Percentiles rank a stretch among this genome's conserved stretches.
phyloP scores from a whole-genome alignment of 2,888 invertebrate species.

The Pogonocherus hispidulus region DNA sequence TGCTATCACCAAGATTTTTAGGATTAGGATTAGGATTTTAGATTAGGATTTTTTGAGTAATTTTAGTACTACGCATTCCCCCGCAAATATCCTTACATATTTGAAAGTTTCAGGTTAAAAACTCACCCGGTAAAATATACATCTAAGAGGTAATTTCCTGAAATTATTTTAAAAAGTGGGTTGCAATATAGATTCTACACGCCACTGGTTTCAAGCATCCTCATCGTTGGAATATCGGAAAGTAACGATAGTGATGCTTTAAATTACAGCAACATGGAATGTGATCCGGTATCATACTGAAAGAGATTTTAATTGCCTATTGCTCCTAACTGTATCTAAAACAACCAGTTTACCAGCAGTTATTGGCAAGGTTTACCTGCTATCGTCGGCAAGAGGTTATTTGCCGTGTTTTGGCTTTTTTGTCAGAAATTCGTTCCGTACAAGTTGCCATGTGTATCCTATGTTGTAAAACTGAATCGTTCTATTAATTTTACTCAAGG shows the following conservation, averaged over 20 bases:
- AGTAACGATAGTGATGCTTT: slow-evolving; percentile 10
- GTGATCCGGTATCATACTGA: slow-evolving; percentile 38
- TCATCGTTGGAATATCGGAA: slow-evolving; percentile 7
- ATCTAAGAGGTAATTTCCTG: no score
- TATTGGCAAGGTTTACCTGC: slow-evolving; percentile 23
- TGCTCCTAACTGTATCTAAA: slow-evolving; percentile 52
- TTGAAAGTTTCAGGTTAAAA: no score
- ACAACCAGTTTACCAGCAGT: slow-evolving; percentile 50
- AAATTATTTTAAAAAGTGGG: no score
- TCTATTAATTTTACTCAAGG: no score
- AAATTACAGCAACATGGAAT: slow-evolving; percentile 36
- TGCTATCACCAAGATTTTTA: no score
- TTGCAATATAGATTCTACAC: background rate
- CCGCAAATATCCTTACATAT: no score
- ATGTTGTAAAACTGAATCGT: no score
- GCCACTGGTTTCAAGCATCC: slow-evolving; percentile 3
- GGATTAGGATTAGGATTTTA: no score
- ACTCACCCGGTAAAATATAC: no score
- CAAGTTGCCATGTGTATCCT: no score
- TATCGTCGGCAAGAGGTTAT: background rate
- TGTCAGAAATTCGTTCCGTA: slow-evolving; percentile 2
- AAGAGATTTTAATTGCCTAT: slow-evolving; percentile 52
- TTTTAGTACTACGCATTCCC: no score
- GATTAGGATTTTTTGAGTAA: no score
- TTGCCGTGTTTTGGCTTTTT: background rate